These are phyloP conservation scores for Tenthredo mesomela DNA, from an alignment of 2,888 invertebrate species.

Conservation along the genomic window DNA sequence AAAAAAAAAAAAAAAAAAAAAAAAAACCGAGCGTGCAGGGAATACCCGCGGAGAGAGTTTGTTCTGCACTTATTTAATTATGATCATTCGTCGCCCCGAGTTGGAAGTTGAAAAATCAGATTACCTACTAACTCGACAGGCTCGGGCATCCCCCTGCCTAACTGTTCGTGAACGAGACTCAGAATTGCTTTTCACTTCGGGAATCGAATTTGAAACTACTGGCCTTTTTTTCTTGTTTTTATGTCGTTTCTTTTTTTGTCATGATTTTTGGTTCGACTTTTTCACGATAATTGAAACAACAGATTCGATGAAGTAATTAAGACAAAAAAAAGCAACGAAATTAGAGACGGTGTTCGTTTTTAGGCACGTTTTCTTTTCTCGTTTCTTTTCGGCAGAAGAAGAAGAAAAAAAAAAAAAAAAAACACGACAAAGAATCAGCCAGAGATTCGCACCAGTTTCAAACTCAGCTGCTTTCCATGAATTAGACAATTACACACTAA, in stretches of 20 bases:
- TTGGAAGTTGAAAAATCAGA: constrained; percentile 19
- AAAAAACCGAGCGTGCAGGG: background rate
- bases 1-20: too few relatives aligned
- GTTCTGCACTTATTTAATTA: background rate
- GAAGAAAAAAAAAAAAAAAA: background rate
- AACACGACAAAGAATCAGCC: background rate
- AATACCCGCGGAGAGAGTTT: background rate
- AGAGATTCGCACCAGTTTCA: background rate
- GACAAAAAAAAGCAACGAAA: background rate
- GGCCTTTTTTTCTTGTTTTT: background rate
- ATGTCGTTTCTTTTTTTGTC: background rate
- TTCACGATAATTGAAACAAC: background rate
- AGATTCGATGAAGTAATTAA: background rate
- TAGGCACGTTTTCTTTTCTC: background rate
- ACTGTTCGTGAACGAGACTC: background rate
- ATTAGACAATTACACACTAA: background rate
- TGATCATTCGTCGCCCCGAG: background rate
- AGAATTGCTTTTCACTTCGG: background rate
- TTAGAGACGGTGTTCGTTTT: background rate
- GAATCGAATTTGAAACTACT: background rate
- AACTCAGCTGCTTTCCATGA: background rate
- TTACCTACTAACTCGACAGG: constrained; percentile 6
- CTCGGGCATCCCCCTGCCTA: background rate
- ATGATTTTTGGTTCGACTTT: background rate
- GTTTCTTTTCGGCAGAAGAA: background rate